phyloP scores from a whole-genome alignment of 2,797 vertebrate genomes.

The Chaetophractus vellerosus region DNA sequence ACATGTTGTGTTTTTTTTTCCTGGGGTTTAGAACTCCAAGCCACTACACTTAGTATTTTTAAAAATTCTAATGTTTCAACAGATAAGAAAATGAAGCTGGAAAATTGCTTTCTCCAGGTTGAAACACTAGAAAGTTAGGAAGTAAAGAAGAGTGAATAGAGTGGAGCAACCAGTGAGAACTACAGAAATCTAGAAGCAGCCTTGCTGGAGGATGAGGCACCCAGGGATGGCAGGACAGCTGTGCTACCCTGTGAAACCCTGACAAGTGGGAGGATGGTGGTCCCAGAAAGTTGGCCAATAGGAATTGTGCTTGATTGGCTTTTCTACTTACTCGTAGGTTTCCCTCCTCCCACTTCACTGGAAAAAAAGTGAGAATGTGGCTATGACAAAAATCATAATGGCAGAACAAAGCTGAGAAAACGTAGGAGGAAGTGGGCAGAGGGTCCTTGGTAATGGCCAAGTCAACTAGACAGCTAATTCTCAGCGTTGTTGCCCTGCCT shows the following conservation, averaged over 20 bases:
- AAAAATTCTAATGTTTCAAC: conserved; percentile 25
- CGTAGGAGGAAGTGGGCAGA: neutral
- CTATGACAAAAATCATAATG: neutral
- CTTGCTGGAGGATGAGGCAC: neutral
- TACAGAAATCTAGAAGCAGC: neutral
- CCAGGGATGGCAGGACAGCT: neutral
- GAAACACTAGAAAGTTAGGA: neutral
- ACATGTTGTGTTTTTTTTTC: too few species aligned
- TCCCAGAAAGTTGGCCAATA: neutral
- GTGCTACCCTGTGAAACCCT: neutral
- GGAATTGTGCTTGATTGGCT: neutral
- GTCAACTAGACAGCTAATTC: neutral
- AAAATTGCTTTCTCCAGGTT: neutral
- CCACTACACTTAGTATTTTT: neutral
- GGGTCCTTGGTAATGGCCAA: neutral
- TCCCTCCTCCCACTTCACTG: neutral
- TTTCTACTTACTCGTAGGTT: neutral
- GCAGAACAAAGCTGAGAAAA: conserved; percentile 33
- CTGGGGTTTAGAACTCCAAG: too few species aligned
- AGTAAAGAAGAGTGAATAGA: neutral
- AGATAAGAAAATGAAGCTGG: neutral
- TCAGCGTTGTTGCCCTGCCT: neutral
- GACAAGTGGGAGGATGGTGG: neutral
- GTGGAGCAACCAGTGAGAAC: neutral
- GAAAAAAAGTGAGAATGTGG: neutral